Percentiles rank a stretch among this genome's conserved stretches.
phyloP scores from a whole-genome alignment of 2,888 invertebrate species.

The Heliconius hortense region DNA sequence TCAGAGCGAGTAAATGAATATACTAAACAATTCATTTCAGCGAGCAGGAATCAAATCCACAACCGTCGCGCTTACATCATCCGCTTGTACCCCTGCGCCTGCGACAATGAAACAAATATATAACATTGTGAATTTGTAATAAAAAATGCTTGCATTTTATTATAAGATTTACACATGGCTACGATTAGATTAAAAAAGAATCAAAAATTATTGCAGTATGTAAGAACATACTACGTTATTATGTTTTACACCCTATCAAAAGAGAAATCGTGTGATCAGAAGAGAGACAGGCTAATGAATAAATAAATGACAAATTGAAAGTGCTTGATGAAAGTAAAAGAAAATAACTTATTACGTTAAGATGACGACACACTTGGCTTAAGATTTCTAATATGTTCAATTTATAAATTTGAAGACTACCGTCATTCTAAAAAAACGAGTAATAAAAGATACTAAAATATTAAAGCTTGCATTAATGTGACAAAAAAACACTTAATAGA shows the following conservation, averaged over 20 bases:
- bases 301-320: slow-evolving; percentile 18
- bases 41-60: too few species aligned
- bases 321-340: slow-evolving; percentile 22
- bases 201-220: not conserved
- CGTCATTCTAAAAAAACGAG: not conserved
- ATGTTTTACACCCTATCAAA: not conserved
- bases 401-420: not conserved
- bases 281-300: slow-evolving; percentile 17
- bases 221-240: not conserved
- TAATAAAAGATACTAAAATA: not conserved
- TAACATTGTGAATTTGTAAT: too few species aligned
- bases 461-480: too few species aligned
- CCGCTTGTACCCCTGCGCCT: too few species aligned
- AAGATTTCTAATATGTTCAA: slow-evolving; percentile 6
- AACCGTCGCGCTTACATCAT: too few species aligned
- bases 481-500: too few species aligned
- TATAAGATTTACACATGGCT: too few species aligned
- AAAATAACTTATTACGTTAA: slow-evolving; percentile 15
- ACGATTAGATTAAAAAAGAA: too few species aligned
- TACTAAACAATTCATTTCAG: too few species aligned
- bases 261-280: slow-evolving; percentile 17
- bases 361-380: not conserved
- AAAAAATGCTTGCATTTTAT: too few species aligned
- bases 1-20: too few species aligned
- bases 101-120: too few species aligned